A percentile compares a stretch with the other conserved stretches of the same genome.
These are phyloP conservation scores for Physocephala rufipes DNA, from an alignment of 2,888 invertebrate genomes.

Conservation along the genomic window DNA sequence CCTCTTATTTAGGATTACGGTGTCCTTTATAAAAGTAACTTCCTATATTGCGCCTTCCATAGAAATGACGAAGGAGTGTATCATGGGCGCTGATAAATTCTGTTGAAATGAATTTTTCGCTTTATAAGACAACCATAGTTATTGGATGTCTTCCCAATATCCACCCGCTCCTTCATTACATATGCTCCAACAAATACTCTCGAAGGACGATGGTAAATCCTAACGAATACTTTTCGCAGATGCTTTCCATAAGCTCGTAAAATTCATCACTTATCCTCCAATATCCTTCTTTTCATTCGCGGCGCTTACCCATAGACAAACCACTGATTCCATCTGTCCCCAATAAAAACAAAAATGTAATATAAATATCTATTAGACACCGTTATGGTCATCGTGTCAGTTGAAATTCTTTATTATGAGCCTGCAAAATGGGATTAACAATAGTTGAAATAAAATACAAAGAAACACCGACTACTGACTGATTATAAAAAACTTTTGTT, in stretches of 20 bases:
- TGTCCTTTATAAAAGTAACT: too few relatives aligned
- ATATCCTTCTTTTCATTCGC: too few relatives aligned
- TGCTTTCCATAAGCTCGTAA: constrained; percentile 26
- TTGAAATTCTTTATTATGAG: constrained; percentile 33
- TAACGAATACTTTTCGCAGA: not conserved
- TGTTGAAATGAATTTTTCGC: too few relatives aligned
- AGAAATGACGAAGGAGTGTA: too few relatives aligned
- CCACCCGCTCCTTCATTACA: not conserved
- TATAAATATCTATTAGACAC: constrained; percentile 29
- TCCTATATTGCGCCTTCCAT: too few relatives aligned
- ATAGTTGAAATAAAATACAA: not conserved
- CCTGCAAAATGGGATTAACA: constrained; percentile 25
- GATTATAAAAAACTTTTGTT: constrained; percentile 42
- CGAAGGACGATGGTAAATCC: not conserved
- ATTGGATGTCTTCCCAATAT: not conserved
- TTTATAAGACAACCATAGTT: too few relatives aligned
- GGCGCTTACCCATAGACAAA: not conserved
- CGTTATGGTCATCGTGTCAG: constrained; percentile 23
- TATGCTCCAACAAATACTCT: too few relatives aligned
- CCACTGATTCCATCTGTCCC: not conserved
- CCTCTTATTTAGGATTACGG: too few relatives aligned
- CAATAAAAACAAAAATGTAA: constrained; percentile 23
- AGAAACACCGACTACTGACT: constrained; percentile 36
- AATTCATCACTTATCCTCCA: not conserved
- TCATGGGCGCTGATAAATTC: too few relatives aligned